Evolutionary conservation across 2,797 vertebrate genomes (phyloP), one percentile per base, ranked within the genome.

Genomic region (Tachyglossus aculeatus): DNA sequence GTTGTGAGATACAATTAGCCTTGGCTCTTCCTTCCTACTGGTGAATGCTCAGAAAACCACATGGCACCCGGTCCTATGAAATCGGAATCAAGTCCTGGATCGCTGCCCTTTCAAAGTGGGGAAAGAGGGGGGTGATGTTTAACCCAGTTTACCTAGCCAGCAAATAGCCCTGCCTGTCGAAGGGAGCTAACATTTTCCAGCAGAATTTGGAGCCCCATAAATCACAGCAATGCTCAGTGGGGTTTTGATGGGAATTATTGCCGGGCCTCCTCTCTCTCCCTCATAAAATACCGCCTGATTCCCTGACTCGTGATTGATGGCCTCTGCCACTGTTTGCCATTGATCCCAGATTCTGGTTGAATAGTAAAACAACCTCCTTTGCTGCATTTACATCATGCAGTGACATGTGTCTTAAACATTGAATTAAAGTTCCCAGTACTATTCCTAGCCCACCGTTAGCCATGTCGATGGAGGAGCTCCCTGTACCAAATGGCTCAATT

Each of bases 231-330:
- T n/a, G 4, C 22, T 51, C 3, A 31, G 34, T 16, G 48, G 47
- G 19, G 15, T 65, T 11, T 41, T 62, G 7, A 1, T 13, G 22
- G 14, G 52, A 56, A 33, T 71, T 29, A 33, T 15, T 37, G 34
- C 48, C 4, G 4, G 27, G 34, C 11, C 18, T 18, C 29, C 56
- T 40, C n/a, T 68, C 47, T 55, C 5, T 4, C 43, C 5, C 51
- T 73, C n/a, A 25, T 31, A 43, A 63, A 74, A 38, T 51, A 40
- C 9, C 27, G 44, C 18, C 65, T 12, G n/a, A 48, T 78, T 56
- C 45, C 54, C 1, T 60, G 44, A 31, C 31, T 70, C 6, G 13
- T 84, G 82, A 88, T 36, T 29, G 48, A 88, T 86, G 38, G 21
- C 10, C 14, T 83, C 57, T n/a, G 6, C 0, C 70, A 18, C 50